Conservation (phyloP, 2,888 invertebrate species). For the Protophormia terraenovae region DNA sequence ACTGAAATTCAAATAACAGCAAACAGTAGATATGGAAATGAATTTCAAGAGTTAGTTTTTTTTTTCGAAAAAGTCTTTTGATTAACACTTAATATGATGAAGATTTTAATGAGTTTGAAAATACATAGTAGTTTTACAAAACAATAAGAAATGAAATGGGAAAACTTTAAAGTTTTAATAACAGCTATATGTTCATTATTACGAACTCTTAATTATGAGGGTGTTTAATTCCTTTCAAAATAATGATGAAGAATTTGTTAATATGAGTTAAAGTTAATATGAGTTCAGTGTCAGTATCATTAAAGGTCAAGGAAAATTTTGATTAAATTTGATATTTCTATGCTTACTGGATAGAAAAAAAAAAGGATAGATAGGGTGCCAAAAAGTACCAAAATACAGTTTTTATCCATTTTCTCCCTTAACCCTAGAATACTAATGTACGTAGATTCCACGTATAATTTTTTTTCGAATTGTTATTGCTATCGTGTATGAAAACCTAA, state of each 20-base stretch:
- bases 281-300: background rate
- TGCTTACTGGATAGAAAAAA: no score
- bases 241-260: background rate
- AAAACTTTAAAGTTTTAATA: background rate
- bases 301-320: background rate
- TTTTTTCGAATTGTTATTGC: no score
- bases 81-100: constrained; percentile 54
- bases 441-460: no score
- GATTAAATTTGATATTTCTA: background rate
- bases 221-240: background rate
- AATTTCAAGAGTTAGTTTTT: background rate
- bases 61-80: constrained; percentile 38
- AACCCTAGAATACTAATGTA: no score
- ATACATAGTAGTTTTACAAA: constrained; percentile 38
- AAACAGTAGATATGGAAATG: background rate
- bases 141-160: background rate
- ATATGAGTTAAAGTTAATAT: background rate
- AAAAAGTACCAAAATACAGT: no score
- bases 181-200: background rate
- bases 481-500: no score
- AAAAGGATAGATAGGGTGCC: no score
- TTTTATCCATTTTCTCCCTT: no score
- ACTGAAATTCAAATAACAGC: background rate
- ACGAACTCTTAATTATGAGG: background rate
- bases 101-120: constrained; percentile 60